Conservation (phyloP, 2,113 vertebrate species). For the Limnothrissa miodon region DNA sequence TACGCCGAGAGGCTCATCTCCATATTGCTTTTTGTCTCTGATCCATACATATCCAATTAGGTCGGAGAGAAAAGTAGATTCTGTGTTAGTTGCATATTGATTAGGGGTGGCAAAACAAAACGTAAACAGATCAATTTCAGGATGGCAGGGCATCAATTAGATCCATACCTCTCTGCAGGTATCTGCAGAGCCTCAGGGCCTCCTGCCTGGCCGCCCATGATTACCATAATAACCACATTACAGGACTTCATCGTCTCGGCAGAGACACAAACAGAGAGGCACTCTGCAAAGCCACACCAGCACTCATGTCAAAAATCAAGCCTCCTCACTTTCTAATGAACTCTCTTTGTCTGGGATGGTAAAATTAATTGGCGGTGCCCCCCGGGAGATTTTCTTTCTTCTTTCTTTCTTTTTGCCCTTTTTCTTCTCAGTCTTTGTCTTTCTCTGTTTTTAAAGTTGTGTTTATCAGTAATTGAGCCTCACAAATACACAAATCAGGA, state of each 20-base stretch:
- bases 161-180: conserved; percentile 9
- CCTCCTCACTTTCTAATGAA: conserved; percentile 29
- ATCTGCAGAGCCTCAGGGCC: neutral
- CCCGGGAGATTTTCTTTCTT: neutral
- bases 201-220: neutral
- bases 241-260: neutral
- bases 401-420: neutral
- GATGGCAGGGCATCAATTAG: conserved; percentile 36
- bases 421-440: neutral
- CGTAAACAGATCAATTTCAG: conserved; percentile 40
- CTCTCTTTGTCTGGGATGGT: conserved; percentile 20
- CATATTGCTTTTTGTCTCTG: conserved; percentile 16
- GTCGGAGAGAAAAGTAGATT: conserved; percentile 16
- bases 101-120: conserved; percentile 16
- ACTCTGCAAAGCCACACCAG: conserved; percentile 19
- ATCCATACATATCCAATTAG: conserved; percentile 45
- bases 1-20: neutral
- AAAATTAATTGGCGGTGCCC: conserved; percentile 26
- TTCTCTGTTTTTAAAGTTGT: neutral
- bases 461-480: conserved; percentile 29
- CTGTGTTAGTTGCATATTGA: conserved; percentile 43
- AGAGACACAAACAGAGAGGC: neutral
- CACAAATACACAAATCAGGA: conserved; percentile 17
- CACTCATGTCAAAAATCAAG: conserved; percentile 26
- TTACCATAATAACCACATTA: conserved; percentile 28